These are phyloP conservation scores for Tympanuchus pallidicinctus DNA, from an alignment of 2,113 vertebrate genomes.

Conservation along the genomic window DNA sequence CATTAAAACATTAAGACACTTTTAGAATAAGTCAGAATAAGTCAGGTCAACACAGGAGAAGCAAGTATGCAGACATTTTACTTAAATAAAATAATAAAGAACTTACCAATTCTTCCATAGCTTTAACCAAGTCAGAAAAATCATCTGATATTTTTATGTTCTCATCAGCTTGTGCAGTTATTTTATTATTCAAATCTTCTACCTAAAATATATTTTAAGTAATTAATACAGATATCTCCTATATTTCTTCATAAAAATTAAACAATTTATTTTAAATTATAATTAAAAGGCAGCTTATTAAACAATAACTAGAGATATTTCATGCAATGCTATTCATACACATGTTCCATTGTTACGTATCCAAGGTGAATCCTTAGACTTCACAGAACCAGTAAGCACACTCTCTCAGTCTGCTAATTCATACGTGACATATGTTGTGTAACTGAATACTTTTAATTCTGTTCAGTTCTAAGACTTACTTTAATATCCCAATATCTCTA, in stretches of 20 bases:
- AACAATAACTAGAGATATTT: neutral
- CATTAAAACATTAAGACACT: neutral
- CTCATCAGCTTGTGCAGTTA: neutral
- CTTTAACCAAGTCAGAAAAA: neutral
- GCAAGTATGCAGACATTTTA: neutral
- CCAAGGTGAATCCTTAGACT: neutral
- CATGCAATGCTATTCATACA: neutral
- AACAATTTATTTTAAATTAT: neutral
- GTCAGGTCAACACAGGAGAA: neutral
- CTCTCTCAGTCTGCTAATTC: neutral
- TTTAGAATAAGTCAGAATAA: neutral
- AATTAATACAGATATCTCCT: neutral
- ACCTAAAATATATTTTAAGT: neutral
- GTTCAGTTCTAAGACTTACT: neutral
- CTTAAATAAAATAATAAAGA: neutral
- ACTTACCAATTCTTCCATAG: neutral
- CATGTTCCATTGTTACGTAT: neutral
- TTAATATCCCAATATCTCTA: neutral
- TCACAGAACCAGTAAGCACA: neutral
- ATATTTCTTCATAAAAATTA: neutral
- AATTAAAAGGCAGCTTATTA: neutral
- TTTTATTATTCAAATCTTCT: neutral
- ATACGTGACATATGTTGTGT: rapidly evolving
- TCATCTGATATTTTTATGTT: neutral
- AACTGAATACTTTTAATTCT: neutral